These are phyloP conservation scores for Toxotes chatareus DNA, from an alignment of 2,113 vertebrate genomes.

Conservation along the genomic window DNA sequence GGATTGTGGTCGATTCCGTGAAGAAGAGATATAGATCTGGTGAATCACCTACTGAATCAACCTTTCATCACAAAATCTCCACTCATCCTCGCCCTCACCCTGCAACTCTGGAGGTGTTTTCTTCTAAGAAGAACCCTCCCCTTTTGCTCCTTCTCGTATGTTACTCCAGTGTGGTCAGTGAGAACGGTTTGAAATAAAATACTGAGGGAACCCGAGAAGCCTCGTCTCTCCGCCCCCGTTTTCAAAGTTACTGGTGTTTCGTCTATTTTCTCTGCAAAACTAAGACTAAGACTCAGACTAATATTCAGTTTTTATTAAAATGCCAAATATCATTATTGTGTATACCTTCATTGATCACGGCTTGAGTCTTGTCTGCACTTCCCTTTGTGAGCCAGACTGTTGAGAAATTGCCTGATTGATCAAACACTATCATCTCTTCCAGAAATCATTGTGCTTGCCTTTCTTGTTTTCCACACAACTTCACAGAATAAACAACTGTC, in stretches of 20 bases:
- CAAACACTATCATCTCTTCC: not conserved
- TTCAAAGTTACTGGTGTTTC: not conserved
- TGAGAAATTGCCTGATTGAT: not conserved
- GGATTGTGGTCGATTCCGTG: conserved; percentile 12
- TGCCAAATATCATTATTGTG: not conserved
- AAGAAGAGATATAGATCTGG: conserved; percentile 19
- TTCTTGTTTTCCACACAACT: conserved; percentile 45
- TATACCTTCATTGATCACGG: not conserved
- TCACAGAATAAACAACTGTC: not conserved
- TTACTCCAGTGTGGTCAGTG: not conserved
- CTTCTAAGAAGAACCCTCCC: conserved; percentile 67
- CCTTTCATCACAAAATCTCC: not conserved
- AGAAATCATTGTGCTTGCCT: not conserved
- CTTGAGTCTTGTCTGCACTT: not conserved
- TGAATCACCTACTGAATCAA: not conserved
- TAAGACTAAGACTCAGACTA: not conserved
- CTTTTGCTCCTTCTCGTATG: conserved; percentile 12
- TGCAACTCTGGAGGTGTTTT: conserved; percentile 33
- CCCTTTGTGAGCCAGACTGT: conserved; percentile 3
- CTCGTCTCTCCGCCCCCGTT: conserved; percentile 5
- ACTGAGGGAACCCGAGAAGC: not conserved
- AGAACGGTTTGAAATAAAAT: conserved; percentile 51
- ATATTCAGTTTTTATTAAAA: conserved; percentile 1
- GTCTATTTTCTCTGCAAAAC: not conserved
- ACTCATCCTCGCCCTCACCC: not conserved